Conservation (phyloP, 1,140 invertebrate species). For the Trichonephila inaurata region DNA sequence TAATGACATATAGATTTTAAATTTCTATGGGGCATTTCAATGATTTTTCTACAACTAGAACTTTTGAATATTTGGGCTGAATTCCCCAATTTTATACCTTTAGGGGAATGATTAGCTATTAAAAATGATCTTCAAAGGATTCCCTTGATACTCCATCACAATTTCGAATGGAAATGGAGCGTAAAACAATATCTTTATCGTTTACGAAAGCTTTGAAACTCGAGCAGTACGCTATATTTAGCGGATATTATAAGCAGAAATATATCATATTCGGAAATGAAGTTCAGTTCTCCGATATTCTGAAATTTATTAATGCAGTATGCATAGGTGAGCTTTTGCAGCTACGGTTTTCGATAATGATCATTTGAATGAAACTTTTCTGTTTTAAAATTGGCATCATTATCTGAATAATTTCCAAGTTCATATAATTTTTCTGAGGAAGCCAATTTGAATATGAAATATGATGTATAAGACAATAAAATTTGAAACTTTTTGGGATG, state of each 20-base stretch:
- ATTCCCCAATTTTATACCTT: neutral
- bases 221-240: neutral
- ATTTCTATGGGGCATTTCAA: neutral
- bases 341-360: neutral
- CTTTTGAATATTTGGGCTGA: neutral
- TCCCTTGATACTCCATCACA: neutral
- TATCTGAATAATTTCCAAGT: too few species aligned
- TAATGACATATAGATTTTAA: neutral
- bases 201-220: neutral
- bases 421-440: too few species aligned
- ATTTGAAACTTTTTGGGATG: too few species aligned
- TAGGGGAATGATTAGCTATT: neutral
- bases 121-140: neutral
- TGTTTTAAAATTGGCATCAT: neutral
- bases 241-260: neutral
- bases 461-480: too few species aligned
- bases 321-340: neutral
- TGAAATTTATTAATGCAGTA: conserved; percentile 3
- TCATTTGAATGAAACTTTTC: neutral
- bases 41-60: neutral
- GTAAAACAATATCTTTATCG: neutral
- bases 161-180: neutral
- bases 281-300: neutral
- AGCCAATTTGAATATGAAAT: too few species aligned
- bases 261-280: neutral